Evolutionary conservation across 2,797 vertebrate species (phyloP).

Genomic region (Gymnothorax javanicus): DNA sequence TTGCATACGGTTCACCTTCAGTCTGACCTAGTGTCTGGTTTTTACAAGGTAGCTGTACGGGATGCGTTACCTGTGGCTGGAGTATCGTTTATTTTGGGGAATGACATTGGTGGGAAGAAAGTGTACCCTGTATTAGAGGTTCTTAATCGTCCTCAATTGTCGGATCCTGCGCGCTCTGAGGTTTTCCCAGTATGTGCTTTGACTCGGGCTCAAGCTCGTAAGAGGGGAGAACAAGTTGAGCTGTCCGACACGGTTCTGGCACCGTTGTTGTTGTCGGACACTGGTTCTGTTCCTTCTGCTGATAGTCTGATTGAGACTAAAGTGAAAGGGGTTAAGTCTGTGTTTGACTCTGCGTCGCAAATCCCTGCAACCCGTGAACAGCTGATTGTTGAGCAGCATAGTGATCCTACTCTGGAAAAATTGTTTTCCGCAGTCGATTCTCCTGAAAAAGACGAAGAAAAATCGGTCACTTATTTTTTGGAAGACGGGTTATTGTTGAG

Average conservation of each 20-base stretch:
- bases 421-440: neutral
- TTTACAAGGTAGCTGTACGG: too few species aligned
- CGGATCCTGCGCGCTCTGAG: neutral
- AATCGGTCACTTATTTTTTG: neutral
- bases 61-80: too few species aligned
- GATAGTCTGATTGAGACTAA: neutral
- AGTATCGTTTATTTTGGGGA: neutral
- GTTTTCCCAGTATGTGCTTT: neutral
- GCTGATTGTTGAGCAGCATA: too few species aligned
- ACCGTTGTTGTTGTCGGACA: neutral
- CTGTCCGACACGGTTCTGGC: neutral
- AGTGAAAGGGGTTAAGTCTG: neutral
- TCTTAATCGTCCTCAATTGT: neutral
- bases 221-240: neutral
- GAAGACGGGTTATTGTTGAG: neutral
- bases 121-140: conserved; percentile 7
- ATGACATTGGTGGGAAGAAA: conserved; percentile 31
- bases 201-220: neutral
- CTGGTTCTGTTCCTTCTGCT: neutral
- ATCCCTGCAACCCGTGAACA: too few species aligned
- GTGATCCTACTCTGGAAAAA: neutral
- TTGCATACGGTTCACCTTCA: too few species aligned
- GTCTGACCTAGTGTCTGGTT: too few species aligned
- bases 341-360: too few species aligned
- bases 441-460: neutral